These are phyloP conservation scores for Gopherus evgoodei DNA, from an alignment of 2,113 vertebrate species.

Conservation along the genomic window DNA sequence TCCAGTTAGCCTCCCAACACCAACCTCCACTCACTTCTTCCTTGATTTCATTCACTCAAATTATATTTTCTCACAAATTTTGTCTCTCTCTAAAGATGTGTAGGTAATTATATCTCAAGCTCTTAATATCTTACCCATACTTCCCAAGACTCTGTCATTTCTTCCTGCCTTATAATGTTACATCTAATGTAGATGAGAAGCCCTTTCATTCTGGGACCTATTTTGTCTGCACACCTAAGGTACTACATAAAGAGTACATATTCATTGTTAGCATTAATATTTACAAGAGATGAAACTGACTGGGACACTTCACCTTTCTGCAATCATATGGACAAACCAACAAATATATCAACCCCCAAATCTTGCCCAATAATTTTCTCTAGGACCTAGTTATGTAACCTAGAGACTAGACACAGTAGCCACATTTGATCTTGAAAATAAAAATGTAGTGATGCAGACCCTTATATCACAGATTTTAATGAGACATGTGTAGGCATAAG, in stretches of 20 bases:
- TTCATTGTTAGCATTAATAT: not conserved
- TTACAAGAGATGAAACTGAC: not conserved
- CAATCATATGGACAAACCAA: not conserved
- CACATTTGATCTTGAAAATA: not conserved
- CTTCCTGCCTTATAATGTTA: constrained; percentile 11
- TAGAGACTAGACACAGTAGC: not conserved
- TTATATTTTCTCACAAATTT: not conserved
- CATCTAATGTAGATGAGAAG: not conserved
- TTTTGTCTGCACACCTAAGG: not conserved
- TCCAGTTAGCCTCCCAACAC: constrained; percentile 24
- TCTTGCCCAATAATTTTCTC: not conserved
- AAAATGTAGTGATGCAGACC: not conserved
- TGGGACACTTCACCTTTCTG: not conserved
- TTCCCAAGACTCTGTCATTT: constrained; percentile 28
- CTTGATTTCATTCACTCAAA: constrained; percentile 44
- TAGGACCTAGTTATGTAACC: not conserved
- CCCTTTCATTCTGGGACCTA: constrained; percentile 10
- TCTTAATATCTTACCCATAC: constrained; percentile 27
- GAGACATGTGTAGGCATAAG: not conserved
- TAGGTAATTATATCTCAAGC: not conserved
- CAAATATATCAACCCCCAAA: not conserved
- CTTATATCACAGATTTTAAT: not conserved
- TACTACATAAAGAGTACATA: not conserved
- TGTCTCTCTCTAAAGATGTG: too few species aligned
- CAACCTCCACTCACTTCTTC: constrained; percentile 54